Conservation (phyloP, 2,113 vertebrate genomes). For the Eulacestoma nigropectus region DNA sequence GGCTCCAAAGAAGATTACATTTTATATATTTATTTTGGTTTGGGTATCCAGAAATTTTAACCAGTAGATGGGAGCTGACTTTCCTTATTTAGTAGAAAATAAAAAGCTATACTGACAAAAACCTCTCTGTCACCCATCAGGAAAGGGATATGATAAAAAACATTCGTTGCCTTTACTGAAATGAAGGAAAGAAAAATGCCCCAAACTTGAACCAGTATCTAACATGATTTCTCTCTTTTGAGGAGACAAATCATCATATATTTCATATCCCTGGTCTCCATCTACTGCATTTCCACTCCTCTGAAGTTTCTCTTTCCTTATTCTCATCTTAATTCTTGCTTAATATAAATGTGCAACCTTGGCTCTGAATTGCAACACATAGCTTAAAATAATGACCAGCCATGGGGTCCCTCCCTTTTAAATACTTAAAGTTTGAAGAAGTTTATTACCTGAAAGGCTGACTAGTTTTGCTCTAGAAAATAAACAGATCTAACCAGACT, state of each 20-base stretch:
- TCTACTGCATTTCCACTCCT: neutral
- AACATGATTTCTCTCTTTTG: neutral
- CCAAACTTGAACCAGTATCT: neutral
- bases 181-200: neutral
- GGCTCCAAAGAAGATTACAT: neutral
- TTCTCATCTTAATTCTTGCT: neutral
- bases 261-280: neutral
- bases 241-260: neutral
- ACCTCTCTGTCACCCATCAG: fast-evolving
- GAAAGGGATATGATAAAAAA: neutral
- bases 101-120: neutral
- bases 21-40: neutral
- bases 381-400: neutral
- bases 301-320: neutral
- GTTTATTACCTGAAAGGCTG: neutral
- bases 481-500: neutral
- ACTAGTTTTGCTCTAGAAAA: neutral
- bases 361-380: neutral
- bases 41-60: neutral
- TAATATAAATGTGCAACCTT: neutral
- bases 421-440: neutral
- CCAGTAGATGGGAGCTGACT: neutral
- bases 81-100: neutral
- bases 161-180: neutral
- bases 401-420: neutral